Conservation (phyloP, 1,140 invertebrate genomes). For the Contarinia nasturtii region DNA sequence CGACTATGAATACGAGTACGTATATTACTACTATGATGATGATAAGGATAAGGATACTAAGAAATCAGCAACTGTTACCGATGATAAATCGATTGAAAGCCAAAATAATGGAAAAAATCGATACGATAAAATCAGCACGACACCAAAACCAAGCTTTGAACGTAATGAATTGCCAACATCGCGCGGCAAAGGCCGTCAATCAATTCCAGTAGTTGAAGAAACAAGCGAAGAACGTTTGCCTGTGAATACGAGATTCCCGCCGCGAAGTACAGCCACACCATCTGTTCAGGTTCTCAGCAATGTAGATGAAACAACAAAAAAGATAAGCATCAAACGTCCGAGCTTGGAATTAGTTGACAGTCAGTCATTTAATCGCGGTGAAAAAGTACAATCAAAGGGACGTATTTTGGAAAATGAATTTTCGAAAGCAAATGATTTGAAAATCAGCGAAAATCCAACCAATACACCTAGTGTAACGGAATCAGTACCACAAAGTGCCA, state of each 20-base stretch:
- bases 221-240: constrained; percentile 41
- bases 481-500: constrained; percentile 9
- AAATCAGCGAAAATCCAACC: constrained; percentile 11
- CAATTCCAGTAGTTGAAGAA: constrained; percentile 7
- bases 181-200: constrained; percentile 25
- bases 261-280: constrained; percentile 29
- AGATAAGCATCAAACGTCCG: constrained; percentile 31
- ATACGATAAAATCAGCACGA: constrained; percentile 34
- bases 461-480: constrained; percentile 7
- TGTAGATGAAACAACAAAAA: constrained; percentile 21
- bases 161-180: constrained; percentile 30
- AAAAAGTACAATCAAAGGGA: constrained; percentile 23
- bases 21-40: constrained; percentile 78
- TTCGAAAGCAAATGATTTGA: constrained; percentile 12
- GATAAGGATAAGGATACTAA: constrained; percentile 35
- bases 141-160: constrained; percentile 18
- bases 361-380: constrained; percentile 56
- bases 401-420: constrained; percentile 16
- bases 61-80: background rate
- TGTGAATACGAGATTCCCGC: constrained; percentile 57
- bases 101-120: constrained; percentile 16
- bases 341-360: constrained; percentile 59
- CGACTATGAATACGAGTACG: constrained; percentile 80
- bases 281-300: background rate
- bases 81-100: background rate